A percentile compares a stretch with the other conserved stretches of the same genome.
These are phyloP conservation scores for Parazoanthus darwini DNA, from an alignment of 92 coral and sea anemone genomes.

Conservation along the genomic window DNA sequence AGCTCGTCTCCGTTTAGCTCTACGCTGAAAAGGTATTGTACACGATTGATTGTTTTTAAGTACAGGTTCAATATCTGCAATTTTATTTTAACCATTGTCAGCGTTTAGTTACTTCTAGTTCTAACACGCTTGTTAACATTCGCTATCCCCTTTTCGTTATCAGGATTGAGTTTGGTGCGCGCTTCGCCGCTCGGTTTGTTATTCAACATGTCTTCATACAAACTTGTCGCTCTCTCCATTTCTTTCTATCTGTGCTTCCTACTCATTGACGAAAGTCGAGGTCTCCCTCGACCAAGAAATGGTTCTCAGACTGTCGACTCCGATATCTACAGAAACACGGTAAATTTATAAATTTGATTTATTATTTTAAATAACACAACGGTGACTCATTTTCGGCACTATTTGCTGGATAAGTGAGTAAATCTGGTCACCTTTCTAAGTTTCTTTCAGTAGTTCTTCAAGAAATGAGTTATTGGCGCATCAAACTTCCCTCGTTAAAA, in stretches of 20 bases:
- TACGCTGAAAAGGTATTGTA: slow-evolving; percentile 4
- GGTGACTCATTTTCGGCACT: background rate
- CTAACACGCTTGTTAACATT: background rate
- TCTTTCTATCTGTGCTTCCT: slow-evolving; percentile 1
- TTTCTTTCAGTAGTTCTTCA: no score
- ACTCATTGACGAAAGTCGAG: background rate
- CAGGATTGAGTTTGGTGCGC: background rate
- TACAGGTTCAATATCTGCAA: background rate
- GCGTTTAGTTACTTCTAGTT: background rate
- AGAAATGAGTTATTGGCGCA: no score
- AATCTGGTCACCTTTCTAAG: no score
- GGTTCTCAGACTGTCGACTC: slow-evolving; percentile 1
- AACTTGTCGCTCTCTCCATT: background rate
- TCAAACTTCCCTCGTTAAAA: no score
- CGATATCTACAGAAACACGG: slow-evolving; percentile 30
- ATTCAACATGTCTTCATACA: background rate
- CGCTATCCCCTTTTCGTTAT: background rate
- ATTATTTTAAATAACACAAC: no score
- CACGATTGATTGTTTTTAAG: background rate
- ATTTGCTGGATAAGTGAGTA: background rate
- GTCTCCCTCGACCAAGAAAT: background rate
- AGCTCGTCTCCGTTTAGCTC: background rate
- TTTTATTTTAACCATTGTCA: background rate
- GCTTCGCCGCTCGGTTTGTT: background rate
- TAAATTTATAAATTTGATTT: background rate